Base-by-base conservation (phyloP, 1,140 invertebrate species). In the Papilio xuthus region DNA sequence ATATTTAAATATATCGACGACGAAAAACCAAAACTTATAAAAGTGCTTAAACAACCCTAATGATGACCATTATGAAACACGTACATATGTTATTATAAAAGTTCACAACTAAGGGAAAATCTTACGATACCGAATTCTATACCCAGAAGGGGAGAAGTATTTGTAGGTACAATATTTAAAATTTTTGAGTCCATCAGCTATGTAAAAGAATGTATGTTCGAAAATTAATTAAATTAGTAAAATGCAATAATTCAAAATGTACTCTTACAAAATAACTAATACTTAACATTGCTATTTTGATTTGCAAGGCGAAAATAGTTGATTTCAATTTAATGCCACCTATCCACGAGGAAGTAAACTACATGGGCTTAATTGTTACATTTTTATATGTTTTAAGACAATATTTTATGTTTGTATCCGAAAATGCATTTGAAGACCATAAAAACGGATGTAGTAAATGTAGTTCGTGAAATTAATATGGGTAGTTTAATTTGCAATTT, bases 231-330 rank as follows among this genome's bases (percentile, higher is more conserved):
- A 15, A 47, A 18, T 47, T 18, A 15, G 44, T 12, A 56, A 75
- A 78, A 78, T 78, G 56, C 69, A 80, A 63, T 3, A 63, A 4
- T 15, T 63, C 7, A 63, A 7, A 63, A 23, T 20, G 1, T 60
- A 60, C 9, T 60, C 2, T 63, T 26, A 63, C 4, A 8, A 47
- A 53, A 53, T 53, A 53, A 53, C 50, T 9, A n/a, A 53, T 9
- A 53, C 8, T 60, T 12, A 60, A 60, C 23, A 60, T 60, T 60
- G 56, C 56, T 60, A 26, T 60, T 60, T 23, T 4, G 26, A 60
- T 60, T 26, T 60, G 20, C 10, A 26, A 60, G 56, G 56, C 56
- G 23, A 20, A 53, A n/a, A 53, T 20, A 20, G 18, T 53, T 53
- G n/a, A 53, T 3, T 26, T 60, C 2, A 12, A 13, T 20, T 53